Conservation (phyloP, 2,888 invertebrate genomes). For the Ornithoptera alexandrae region DNA sequence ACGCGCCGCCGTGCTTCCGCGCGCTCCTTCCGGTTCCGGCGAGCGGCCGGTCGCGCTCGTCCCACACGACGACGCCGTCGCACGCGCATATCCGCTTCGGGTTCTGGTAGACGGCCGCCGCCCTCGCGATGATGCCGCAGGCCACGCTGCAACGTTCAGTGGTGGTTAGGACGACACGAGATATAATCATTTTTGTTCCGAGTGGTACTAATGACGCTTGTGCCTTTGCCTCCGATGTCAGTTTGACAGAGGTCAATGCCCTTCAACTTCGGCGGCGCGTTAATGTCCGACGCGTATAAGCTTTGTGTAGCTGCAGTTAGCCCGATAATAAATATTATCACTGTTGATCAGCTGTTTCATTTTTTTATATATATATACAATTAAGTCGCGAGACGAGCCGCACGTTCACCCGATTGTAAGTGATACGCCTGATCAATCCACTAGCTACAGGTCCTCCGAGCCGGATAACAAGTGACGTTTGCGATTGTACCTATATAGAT, state of each 20-base stretch:
- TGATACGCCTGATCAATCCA: no score
- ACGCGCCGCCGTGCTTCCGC: no score
- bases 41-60: constrained; percentile 84
- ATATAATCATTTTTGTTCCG: neutral
- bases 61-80: constrained; percentile 94
- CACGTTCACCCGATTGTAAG: no score
- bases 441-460: no score
- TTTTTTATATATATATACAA: neutral
- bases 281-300: neutral
- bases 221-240: neutral
- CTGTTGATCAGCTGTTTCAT: neutral
- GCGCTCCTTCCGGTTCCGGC: constrained; percentile 60
- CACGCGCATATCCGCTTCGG: constrained; percentile 93
- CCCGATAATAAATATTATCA: constrained; percentile 25
- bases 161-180: neutral
- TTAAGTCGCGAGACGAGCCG: no score
- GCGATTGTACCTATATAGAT: no score
- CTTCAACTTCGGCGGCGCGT: neutral
- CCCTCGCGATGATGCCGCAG: constrained; percentile 93
- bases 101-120: constrained; percentile 92
- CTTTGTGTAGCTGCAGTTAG: constrained; percentile 4
- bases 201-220: no score
- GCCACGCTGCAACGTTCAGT: constrained; percentile 78
- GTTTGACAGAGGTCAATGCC: constrained; percentile 1
- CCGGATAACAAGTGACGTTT: no score